phyloP scores from a whole-genome alignment of 2,797 vertebrate species.

The Anabas testudineus region DNA sequence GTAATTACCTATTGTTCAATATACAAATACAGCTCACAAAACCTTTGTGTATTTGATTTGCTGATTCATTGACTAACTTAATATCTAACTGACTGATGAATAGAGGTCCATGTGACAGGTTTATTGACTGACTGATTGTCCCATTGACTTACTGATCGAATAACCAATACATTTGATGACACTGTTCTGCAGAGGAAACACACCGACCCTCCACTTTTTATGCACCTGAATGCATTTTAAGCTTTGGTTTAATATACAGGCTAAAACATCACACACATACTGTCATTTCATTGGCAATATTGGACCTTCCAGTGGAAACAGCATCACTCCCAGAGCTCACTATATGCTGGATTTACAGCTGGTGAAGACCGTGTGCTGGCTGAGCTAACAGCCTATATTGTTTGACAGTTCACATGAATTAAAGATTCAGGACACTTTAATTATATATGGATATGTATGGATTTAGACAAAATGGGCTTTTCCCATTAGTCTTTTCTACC shows the following conservation, averaged over 20 bases:
- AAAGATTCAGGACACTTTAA: background rate
- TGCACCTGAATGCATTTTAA: background rate
- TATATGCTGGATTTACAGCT: background rate
- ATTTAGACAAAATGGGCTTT: background rate
- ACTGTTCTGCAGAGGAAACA: background rate
- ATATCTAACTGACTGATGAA: background rate
- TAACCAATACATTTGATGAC: too few species aligned
- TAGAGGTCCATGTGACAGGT: background rate
- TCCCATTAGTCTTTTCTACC: background rate
- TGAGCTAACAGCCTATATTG: too few species aligned
- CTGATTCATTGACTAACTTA: background rate
- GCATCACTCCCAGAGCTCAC: too few species aligned
- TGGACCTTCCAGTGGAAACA: too few species aligned
- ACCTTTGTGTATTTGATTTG: background rate
- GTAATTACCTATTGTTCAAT: slow-evolving; percentile 12
- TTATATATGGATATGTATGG: background rate
- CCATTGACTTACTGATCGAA: background rate
- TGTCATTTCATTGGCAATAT: too few species aligned
- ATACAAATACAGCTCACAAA: too few species aligned
- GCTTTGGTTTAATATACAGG: background rate
- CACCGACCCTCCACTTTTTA: background rate
- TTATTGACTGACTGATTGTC: background rate
- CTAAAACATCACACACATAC: background rate
- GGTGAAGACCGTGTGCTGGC: background rate
- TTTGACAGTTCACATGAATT: background rate